Evolutionary conservation across 2,888 invertebrate species (phyloP), one percentile per base, ranked within the genome.

Genomic region (Tenodera sinensis): DNA sequence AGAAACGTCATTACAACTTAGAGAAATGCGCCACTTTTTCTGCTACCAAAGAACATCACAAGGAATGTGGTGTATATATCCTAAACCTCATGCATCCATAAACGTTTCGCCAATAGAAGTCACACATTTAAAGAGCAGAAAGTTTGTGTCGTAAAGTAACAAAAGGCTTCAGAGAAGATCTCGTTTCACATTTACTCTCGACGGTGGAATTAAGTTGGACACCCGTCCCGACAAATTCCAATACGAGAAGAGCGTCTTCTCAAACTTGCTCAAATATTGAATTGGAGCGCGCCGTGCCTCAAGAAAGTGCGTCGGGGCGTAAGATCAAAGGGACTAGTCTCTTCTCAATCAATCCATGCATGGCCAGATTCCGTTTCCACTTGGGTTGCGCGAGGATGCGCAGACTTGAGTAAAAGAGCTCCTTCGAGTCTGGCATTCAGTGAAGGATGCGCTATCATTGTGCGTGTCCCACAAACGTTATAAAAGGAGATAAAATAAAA

Each of bases 241-340:
- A 71, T 71, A 71, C 54, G 54, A 71, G 54, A 71, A 6, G 25
- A 71, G 54, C 54, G 54, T 71, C 54, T 71, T 71, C 54, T 71
- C 54, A 54, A 28, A 54, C 89, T 89, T 88, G 27, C 89, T 88
- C 89, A 89, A 89, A 89, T 89, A 89, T 89, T 89, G 89, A 89
- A 89, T 88, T 83, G 88, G 82, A 71, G 54, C 54, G 54, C 54
- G 54, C 54, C 54, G 15, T 71, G 54, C 54, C 88, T 83, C 89
- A 88, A 89, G 89, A 82, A 88, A 85, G 83, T 88, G 88, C 88
- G 84, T 25, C 89, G 28, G 88, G 85, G 89, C 85, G 89, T 89
- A 85, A 89, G 88, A 89, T 89, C 89, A 89, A 89, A 89, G 89
- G 83, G 87, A 84, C 28, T 54, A 81, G 86, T 28, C 28, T 54